Percentiles rank a stretch among this genome's conserved stretches.
These are phyloP conservation scores for Pachyramphus minor DNA, from an alignment of 2,113 vertebrate species.

Conservation along the genomic window DNA sequence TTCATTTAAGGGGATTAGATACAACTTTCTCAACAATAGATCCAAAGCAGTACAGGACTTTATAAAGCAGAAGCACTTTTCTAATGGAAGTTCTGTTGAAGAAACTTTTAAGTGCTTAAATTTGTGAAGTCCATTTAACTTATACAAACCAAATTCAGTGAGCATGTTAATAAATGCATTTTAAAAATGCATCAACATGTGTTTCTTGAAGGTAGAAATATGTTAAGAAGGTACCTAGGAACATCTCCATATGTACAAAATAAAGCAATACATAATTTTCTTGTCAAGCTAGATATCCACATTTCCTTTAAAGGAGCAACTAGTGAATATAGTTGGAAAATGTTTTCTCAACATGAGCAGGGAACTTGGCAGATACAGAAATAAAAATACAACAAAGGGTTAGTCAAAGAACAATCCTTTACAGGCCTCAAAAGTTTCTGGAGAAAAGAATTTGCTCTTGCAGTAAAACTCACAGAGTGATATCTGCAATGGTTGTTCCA, in stretches of 20 bases:
- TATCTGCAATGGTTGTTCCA: not conserved
- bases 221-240: not conserved
- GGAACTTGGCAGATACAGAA: not conserved
- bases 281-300: not conserved
- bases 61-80: not conserved
- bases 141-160: not conserved
- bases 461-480: not conserved
- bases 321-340: not conserved
- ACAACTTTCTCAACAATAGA: not conserved
- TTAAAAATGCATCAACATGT: not conserved
- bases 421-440: not conserved
- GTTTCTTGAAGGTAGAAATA: not conserved
- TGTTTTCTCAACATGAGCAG: not conserved
- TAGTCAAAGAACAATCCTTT: not conserved
- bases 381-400: not conserved
- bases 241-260: not conserved
- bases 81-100: not conserved
- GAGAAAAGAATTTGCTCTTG: not conserved
- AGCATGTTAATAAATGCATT: not conserved
- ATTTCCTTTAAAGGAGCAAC: not conserved
- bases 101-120: not conserved
- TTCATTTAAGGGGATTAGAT: not conserved
- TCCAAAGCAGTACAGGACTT: not conserved
- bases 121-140: not conserved
- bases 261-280: not conserved